Conservation (phyloP, 2,113 vertebrate genomes). For the Ctenomys sociabilis region DNA sequence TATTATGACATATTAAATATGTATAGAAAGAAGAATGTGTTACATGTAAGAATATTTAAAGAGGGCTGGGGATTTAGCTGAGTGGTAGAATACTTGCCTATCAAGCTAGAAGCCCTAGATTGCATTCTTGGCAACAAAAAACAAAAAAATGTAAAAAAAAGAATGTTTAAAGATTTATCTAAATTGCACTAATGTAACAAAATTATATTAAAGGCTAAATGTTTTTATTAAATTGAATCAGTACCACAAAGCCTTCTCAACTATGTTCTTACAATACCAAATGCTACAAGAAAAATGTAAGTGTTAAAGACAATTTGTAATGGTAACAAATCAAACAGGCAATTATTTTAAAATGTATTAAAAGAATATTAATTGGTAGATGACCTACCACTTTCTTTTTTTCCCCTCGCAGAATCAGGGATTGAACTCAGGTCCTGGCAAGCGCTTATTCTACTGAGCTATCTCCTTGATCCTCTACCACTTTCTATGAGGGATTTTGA, state of each 20-base stretch:
- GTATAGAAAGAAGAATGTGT: background rate
- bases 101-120: no score
- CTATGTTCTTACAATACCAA: background rate
- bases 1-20: background rate
- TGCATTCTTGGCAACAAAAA: no score
- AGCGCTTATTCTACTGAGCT: no score
- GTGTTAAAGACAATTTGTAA: background rate
- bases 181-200: background rate
- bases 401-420: no score
- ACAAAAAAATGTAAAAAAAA: background rate
- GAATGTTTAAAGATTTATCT: background rate
- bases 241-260: background rate
- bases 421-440: no score
- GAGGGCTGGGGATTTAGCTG: background rate
- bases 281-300: background rate
- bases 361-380: slow-evolving; percentile 17
- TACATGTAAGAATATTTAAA: slow-evolving; percentile 6
- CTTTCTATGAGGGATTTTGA: background rate
- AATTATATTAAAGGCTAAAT: background rate
- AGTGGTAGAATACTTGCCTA: no score
- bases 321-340: background rate
- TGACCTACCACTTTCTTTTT: background rate
- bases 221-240: slow-evolving; percentile 32
- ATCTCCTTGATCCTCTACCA: no score
- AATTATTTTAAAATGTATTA: background rate